Evolutionary conservation across 2,888 invertebrate species (phyloP), one percentile per base, ranked within the genome.

Genomic region (Barypeithes pellucidus): DNA sequence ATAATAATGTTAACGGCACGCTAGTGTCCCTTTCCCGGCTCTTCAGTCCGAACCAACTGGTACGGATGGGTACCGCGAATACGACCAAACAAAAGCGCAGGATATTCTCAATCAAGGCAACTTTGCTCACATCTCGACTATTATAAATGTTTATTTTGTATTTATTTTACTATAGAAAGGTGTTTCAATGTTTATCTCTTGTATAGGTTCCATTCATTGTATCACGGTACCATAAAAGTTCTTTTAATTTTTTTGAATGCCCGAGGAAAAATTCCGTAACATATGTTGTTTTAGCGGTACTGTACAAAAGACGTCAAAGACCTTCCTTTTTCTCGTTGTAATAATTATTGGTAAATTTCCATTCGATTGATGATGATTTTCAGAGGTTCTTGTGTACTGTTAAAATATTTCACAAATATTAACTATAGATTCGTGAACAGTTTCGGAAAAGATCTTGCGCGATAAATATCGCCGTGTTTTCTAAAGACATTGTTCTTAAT

Each of bases 1-100:
- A n/a, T n/a, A n/a, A n/a, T n/a, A n/a, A n/a, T n/a, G n/a, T n/a
- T n/a, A n/a, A n/a, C 29, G 3, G 29, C 9, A 9, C 29, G 29
- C 29, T 5, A 29, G 9, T 29, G 54, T 57, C 5, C 33, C 43
- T 29, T 9, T 61, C 24, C 20, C 39, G 11, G 39, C 45, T 47
- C 63, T 60, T 57, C 59, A 36, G 67, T 45, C 54, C 70, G 18
- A 73, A 75, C 77, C 75, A 81, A 77, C 79, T 81, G 80, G 81
- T 81, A 81, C 81, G 77, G 80, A 80, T 80, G 79, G 81, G 81
- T 81, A 81, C 81, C 79, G 80, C 76, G 76, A 79, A 77, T 79
- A 76, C 69, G 72, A 57, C 72, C 77, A 73, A 74, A 67, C 71
- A 75, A 80, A 78, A 75, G 78, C 79, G 79, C 80, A 81, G 81